Evolutionary conservation across 2,113 vertebrate species (phyloP), one percentile per base, ranked within the genome.

Genomic region (Casuarius casuarius): DNA sequence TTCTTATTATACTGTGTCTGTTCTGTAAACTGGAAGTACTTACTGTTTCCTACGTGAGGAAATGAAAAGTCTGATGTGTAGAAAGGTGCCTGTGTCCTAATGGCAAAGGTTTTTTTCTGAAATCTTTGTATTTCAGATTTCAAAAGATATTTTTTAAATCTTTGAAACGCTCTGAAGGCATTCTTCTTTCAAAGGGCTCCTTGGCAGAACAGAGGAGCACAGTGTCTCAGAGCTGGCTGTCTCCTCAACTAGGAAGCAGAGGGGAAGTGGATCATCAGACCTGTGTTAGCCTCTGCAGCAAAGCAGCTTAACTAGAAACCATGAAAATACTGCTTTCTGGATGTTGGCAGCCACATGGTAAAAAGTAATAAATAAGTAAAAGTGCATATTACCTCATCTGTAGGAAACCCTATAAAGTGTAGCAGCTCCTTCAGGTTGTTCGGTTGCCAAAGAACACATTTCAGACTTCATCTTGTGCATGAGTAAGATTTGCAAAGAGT

Each of bases 121-220:
- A 80, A 88, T 92, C 33, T 92, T 84, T 95, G 58, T 84, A 88
- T 95, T 95, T 92, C 44, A 46, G 25, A 80, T 94, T 89, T 94
- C 58, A 91, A 82, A 94, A 76, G 21, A 19, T 59, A 21, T 72
- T 75, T 87, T 65, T n/a, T 1, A 0, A 67, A 66, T 65, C 58
- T 68, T 84, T 48, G 22, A 65, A 59, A 49, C 2, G 3, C 17
- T 73, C 62, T 46, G 35, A 76, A 82, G 5, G 4, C 81, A 33
- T 73, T 89, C 29, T 20, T 74, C 79, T 95, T 96, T 65, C 14
- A 90, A 78, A 89, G 73, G 31, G 23, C 80, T 84, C 67, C 58
- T 95, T 92, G 63, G 49, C 44, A 90, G 83, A 95, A 70, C 23
- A 82, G 85, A 79, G 67, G 56, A 92, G 68, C 86, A 59, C 38